Evolutionary conservation across 1,140 invertebrate species (phyloP), one percentile per base, ranked within the genome.

Genomic region (Ooceraea biroi): DNA sequence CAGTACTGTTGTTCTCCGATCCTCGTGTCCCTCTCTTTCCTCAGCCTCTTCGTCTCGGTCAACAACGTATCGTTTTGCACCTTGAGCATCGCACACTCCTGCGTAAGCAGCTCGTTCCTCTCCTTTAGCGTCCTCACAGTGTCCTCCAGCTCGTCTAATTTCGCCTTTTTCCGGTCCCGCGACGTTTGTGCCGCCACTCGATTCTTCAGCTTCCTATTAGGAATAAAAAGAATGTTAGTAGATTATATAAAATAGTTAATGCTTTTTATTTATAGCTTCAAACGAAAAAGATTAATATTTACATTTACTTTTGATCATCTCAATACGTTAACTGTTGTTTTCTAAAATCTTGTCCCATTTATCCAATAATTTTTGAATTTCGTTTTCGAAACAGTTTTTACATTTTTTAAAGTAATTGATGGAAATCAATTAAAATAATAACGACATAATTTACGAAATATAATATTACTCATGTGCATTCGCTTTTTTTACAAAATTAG

Each of bases 141-240:
- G 14, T 94, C 93, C 94, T 99, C 98, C 93, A 99, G 96, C 88
- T 98, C 97, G 82, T 97, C 96, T 95, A 99, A 97, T 92, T 97
- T 97, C 0, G 97, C 97, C 93, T 99, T 99, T 92, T 99, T 99
- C n/a, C 98, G 96, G 93, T 99, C 99, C 69, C 99, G 95, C 0
- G 99, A 99, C 55, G 98, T 99, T 93, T 99, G 99, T n/a, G 99
- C 99, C 50, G 99, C 99, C 17, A 99, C 98, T 90, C 99, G 95
- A 93, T 99, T 99, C 93, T 99, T 99, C 86, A 99, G 92, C 95
- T 99, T 99, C 93, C 99, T 98, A 92, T 69, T 94, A 94, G 7
- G 36, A 57, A 84, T 22, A 60, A 46, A 46, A 68, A 55, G 19
- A 22, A 85, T 10, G 12, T 27, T 25, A 66, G 22, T 22, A n/a